A percentile compares a stretch with the other conserved stretches of the same genome.
These are phyloP conservation scores for Lucilia sericata DNA, from an alignment of 1,140 invertebrate genomes.

Conservation along the genomic window DNA sequence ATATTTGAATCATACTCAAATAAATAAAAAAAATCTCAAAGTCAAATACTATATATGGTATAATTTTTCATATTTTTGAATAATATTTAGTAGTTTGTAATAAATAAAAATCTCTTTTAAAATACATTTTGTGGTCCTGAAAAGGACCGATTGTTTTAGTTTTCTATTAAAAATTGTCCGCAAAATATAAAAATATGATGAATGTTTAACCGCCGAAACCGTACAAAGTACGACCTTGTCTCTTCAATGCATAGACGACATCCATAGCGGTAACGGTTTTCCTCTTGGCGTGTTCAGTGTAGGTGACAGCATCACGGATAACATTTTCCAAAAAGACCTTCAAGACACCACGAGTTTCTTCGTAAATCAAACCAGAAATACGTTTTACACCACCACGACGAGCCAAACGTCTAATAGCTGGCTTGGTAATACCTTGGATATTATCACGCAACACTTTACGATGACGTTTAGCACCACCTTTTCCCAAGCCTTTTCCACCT, in stretches of 20 bases:
- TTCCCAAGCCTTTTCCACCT: too few relatives aligned
- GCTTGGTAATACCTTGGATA: conserved; percentile 77
- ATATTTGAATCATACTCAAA: too few relatives aligned
- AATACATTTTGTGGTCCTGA: conserved; percentile 55
- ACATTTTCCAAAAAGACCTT: conserved; percentile 87
- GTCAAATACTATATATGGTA: too few relatives aligned
- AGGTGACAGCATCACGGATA: conserved; percentile 84
- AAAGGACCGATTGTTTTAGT: conserved; percentile 54
- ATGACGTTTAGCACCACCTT: conserved; percentile 76
- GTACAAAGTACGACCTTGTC: conserved; percentile 80
- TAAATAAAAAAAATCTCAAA: too few relatives aligned
- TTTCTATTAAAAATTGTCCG: too few relatives aligned
- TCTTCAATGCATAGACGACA: conserved; percentile 87
- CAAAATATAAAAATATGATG: too few relatives aligned
- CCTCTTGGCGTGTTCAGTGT: conserved; percentile 84
- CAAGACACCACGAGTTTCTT: conserved; percentile 77
- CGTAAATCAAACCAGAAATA: conserved; percentile 81
- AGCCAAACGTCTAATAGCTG: conserved; percentile 72
- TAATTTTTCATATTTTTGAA: too few relatives aligned
- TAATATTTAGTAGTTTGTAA: too few relatives aligned
- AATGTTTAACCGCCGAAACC: conserved; percentile 74
- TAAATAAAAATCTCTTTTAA: too few relatives aligned
- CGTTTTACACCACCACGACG: conserved; percentile 82
- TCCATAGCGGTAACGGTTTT: conserved; percentile 91
- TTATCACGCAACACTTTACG: conserved; percentile 81